These are phyloP conservation scores for Papilio xuthus DNA, from an alignment of 1,140 invertebrate species.

Conservation along the genomic window DNA sequence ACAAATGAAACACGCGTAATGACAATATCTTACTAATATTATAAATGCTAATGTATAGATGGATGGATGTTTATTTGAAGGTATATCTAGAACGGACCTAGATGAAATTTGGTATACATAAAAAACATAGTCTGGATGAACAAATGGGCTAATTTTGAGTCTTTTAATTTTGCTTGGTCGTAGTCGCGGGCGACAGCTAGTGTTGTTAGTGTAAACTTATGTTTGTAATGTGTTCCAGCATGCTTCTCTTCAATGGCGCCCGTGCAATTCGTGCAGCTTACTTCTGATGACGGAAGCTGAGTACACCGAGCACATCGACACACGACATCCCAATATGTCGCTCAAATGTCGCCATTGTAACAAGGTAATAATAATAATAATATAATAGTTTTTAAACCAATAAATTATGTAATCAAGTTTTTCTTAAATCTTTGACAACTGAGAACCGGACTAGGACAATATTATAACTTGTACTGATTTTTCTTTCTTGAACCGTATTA, in stretches of 20 bases:
- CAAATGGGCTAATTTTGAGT: neutral
- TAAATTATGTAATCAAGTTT: neutral
- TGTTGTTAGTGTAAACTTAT: neutral
- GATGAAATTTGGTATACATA: too few relatives aligned
- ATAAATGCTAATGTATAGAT: too few relatives aligned
- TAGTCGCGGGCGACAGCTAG: too few relatives aligned
- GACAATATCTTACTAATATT: neutral
- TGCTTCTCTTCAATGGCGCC: slow-evolving; percentile 43
- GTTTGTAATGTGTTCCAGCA: neutral
- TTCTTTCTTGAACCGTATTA: neutral
- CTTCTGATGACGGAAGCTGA: slow-evolving; percentile 36
- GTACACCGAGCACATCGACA: slow-evolving; percentile 43
- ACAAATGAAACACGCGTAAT: too few relatives aligned
- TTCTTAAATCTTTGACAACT: too few relatives aligned
- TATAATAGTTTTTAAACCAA: too few relatives aligned
- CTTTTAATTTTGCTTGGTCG: neutral
- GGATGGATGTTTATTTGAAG: too few relatives aligned
- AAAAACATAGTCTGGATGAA: too few relatives aligned
- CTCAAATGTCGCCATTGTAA: slow-evolving; percentile 48
- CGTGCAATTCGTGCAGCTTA: slow-evolving; percentile 34
- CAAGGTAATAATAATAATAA: too few relatives aligned
- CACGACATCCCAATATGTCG: slow-evolving; percentile 50
- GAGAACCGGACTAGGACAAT: too few relatives aligned
- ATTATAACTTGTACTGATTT: too few relatives aligned
- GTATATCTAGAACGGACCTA: too few relatives aligned